Percentiles rank a stretch among this genome's conserved stretches.
phyloP scores from a whole-genome alignment of 1,140 invertebrate genomes.

The Pinna nobilis region DNA sequence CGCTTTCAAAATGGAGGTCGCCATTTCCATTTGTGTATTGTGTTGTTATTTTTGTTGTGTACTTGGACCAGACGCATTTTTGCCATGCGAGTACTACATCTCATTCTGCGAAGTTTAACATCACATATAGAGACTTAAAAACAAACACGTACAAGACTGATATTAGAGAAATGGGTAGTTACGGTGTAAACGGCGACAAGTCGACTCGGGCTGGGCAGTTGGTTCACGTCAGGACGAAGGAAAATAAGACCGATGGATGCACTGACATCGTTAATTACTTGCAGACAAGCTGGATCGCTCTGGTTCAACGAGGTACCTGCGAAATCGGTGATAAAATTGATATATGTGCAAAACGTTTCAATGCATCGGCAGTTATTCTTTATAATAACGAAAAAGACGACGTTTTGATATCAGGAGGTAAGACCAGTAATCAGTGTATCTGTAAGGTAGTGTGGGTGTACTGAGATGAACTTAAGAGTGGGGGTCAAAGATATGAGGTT shows the following conservation, averaged over 20 bases:
- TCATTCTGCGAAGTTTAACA: conserved; percentile 7
- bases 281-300: background rate
- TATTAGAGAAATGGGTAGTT: background rate
- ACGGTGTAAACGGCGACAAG: background rate
- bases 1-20: conserved; percentile 21
- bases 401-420: too few species aligned
- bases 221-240: conserved; percentile 3
- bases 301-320: background rate
- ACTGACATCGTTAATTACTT: background rate
- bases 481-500: too few species aligned
- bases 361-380: conserved; percentile 15
- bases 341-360: background rate
- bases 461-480: too few species aligned
- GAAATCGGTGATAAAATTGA: background rate
- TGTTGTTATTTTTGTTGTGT: background rate
- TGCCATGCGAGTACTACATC: background rate
- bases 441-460: too few species aligned
- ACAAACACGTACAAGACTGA: background rate
- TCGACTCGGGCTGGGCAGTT: background rate
- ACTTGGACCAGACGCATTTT: background rate
- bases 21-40: conserved; percentile 6
- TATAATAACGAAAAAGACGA: background rate
- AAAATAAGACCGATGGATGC: conserved; percentile 15
- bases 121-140: background rate
- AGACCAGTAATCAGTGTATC: too few species aligned